Evolutionary conservation across 2,888 invertebrate genomes (phyloP), one percentile per base, ranked within the genome.

Genomic region (Agrotis exclamationis): DNA sequence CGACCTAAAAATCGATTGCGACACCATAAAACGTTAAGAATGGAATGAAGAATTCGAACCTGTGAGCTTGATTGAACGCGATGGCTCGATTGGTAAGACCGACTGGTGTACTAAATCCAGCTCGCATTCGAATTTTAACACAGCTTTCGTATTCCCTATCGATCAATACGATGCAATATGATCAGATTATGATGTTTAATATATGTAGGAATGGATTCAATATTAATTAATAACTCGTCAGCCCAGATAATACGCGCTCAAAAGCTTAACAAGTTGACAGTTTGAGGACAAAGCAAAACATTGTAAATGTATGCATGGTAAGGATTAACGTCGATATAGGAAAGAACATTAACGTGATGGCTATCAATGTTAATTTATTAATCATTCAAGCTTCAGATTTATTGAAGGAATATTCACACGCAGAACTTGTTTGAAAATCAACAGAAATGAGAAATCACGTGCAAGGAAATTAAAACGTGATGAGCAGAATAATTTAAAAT

Each of bases 181-280:
- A 39, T 69, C 53, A 56, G 56, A 70, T 70, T 39, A 39, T 39
- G 76, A 70, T 72, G 16, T 70, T 82, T 60, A 75, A 60, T 76
- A 63, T 62, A 60, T 76, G 60, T 62, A 74, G 48, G 53, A 74
- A 75, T 60, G 50, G 63, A 70, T 76, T 67, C 66, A 50, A 63
- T 76, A 74, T 72, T 71, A 80, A 80, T 84, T 80, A 79, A 79
- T 82, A 66, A 76, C 54, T 45, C 33, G 68, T 79, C 81, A 79
- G 76, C 75, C 71, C 57, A 79, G 48, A 62, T 72, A 77, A 59
- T 80, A 80, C 68, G 60, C 70, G 71, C 28, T 72, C 71, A 54
- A 20, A 62, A 63, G 62, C 76, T 74, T 76, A 62, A 78, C 62
- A 63, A 78, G 45, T 72, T 79, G 83, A 80, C 80, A 80, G 75